Evolutionary conservation across 1,140 invertebrate genomes (phyloP).

Genomic region (Lasioglossum baleicum): DNA sequence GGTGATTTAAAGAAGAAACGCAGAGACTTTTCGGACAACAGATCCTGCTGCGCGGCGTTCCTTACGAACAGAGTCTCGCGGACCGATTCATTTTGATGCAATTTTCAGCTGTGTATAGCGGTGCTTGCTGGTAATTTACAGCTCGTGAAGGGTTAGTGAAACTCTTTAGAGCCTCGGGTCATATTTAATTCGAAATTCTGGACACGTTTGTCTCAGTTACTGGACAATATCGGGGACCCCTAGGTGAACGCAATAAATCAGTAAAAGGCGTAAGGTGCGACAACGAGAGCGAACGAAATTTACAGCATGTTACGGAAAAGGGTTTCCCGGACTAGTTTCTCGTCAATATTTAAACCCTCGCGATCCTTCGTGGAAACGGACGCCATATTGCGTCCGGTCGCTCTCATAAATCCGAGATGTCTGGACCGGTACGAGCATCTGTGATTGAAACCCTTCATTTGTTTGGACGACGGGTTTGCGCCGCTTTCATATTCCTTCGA

Average conservation of each 20-base stretch:
- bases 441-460: no score
- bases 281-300: not conserved
- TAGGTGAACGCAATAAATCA: constrained; percentile 24
- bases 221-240: not conserved
- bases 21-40: no score
- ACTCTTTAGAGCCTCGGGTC: not conserved
- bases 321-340: not conserved
- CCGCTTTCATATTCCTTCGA: no score
- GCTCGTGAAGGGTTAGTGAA: constrained; percentile 5
- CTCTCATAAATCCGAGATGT: not conserved
- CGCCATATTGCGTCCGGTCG: not conserved
- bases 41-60: not conserved
- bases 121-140: constrained; percentile 16
- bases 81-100: not conserved
- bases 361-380: not conserved
- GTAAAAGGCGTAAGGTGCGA: constrained; percentile 9
- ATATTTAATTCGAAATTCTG: not conserved
- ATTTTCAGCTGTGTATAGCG: not conserved
- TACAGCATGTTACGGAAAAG: constrained; percentile 14
- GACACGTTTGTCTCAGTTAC: not conserved
- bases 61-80: not conserved
- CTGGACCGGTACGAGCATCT: not conserved
- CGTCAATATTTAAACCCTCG: not conserved
- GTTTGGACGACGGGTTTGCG: no score
- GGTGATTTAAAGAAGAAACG: not conserved